Base-by-base conservation (phyloP, 2,888 invertebrate genomes). In the Polylopha cassiicola region DNA sequence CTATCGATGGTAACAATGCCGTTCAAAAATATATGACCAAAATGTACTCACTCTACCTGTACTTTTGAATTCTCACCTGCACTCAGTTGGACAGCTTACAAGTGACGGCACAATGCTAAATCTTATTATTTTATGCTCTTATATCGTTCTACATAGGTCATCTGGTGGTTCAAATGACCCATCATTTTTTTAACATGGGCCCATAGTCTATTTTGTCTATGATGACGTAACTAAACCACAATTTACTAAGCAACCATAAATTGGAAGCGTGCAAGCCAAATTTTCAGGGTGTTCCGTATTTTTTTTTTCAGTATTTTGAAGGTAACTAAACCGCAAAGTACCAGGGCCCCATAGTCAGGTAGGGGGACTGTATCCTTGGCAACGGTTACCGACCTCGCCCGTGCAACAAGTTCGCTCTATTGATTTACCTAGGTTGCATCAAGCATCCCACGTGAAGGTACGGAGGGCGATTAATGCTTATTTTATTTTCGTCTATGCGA, bases 301-400 rank as follows among this genome's bases (percentile, higher is more conserved):
- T 8, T 14, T 26, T 36, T 36, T 10, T 30, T 8, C 20, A n/a
- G 10, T 11, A 14, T 24, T 41, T 20, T 9, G 7, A 30, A 23
- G 33, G 16, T 16, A 20, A 22, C 32, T 20, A 7, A 39, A 20
- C 28, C 36, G n/a, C 36, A 15, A 26, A 29, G 15, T 33, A 37
- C 37, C 32, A 32, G 51, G 34, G 17, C 13, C 10, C 9, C 43
- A 34, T 21, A 16, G 26, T 33, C 14, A 24, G 46, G 39, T 15
- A 33, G 38, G 31, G 22, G 42, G 49, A 51, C 38, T 48, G 67
- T 67, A 37, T 48, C 44, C 53, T 54, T 59, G 46, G 52, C 46
- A 38, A 69, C 66, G 64, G 64, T 55, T 56, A 47, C 27, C 39
- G 46, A 43, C 44, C 43, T 43, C 43, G 29, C 14, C 37, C 39